These are phyloP conservation scores for Tetragnatha montana DNA, from an alignment of 2,888 invertebrate species.

Conservation along the genomic window DNA sequence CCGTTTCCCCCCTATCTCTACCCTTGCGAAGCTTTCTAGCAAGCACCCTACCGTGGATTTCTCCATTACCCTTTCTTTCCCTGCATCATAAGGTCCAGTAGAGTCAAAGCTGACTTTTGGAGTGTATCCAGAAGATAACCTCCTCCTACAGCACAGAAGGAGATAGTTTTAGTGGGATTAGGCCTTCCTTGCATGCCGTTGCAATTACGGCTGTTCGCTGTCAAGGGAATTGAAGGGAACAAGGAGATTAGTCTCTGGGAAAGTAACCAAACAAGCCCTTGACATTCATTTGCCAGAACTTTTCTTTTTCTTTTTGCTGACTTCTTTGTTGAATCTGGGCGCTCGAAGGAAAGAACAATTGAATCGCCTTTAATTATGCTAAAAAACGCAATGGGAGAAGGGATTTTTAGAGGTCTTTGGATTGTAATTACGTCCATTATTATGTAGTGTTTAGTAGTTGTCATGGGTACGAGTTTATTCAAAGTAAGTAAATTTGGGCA, in stretches of 20 bases:
- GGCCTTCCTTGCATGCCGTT: slow-evolving; percentile 45
- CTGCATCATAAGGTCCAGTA: slow-evolving; percentile 34
- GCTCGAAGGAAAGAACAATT: background rate
- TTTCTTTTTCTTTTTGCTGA: background rate
- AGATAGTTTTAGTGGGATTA: slow-evolving; percentile 66
- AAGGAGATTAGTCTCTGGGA: slow-evolving; percentile 48
- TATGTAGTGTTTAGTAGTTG: too few species aligned
- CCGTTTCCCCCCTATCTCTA: too few species aligned
- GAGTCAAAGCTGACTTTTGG: slow-evolving; percentile 48
- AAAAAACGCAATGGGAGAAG: background rate
- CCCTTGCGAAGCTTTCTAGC: too few species aligned
- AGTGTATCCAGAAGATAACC: slow-evolving; percentile 59
- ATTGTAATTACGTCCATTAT: too few species aligned
- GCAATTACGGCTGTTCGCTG: slow-evolving; percentile 64
- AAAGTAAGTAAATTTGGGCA: too few species aligned
- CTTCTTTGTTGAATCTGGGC: background rate
- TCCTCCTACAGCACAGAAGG: slow-evolving; percentile 50
- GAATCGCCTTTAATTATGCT: background rate
- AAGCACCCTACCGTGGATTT: too few species aligned
- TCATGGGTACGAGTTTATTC: too few species aligned
- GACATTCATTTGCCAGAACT: slow-evolving; percentile 43
- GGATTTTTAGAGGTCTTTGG: too few species aligned
- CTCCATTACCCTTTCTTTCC: background rate
- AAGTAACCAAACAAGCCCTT: slow-evolving; percentile 43
- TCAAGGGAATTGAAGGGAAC: slow-evolving; percentile 44